phyloP scores from a whole-genome alignment of 2,888 invertebrate species.

The Aspidiotus destructor region DNA sequence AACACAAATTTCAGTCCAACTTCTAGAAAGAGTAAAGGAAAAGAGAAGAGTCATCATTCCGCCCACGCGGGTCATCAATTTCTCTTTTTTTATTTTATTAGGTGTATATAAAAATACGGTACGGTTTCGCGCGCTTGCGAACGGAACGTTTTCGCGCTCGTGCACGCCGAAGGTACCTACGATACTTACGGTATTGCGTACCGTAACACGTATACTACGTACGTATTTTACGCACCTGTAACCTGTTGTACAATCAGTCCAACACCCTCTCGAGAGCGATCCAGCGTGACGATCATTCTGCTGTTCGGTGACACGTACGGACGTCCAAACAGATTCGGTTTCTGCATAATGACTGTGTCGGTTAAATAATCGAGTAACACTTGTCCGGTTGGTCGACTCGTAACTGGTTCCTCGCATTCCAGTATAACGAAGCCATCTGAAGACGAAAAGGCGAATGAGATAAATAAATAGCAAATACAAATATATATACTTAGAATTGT shows the following conservation, averaged over 20 bases:
- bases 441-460: not conserved
- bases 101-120: too few relatives aligned
- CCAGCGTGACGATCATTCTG: constrained; percentile 57
- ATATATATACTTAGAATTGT: too few relatives aligned
- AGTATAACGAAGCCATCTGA: constrained; percentile 63
- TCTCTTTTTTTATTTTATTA: not conserved
- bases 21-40: constrained; percentile 43
- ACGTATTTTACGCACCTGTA: constrained; percentile 45
- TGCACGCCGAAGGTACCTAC: too few relatives aligned
- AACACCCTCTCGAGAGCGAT: constrained; percentile 50
- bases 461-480: too few relatives aligned
- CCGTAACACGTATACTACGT: too few relatives aligned
- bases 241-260: constrained; percentile 53
- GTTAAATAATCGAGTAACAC: constrained; percentile 61
- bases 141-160: too few relatives aligned
- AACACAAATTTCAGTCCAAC: constrained; percentile 58
- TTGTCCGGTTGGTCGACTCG: constrained; percentile 54
- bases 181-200: too few relatives aligned
- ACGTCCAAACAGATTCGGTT: constrained; percentile 53
- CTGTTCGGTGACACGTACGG: constrained; percentile 63
- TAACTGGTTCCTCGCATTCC: constrained; percentile 59
- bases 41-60: not conserved
- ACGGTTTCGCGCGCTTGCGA: too few relatives aligned
- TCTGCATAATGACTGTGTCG: constrained; percentile 56
- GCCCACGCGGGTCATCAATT: not conserved